These are phyloP conservation scores for Pyrgilauda ruficollis DNA, from an alignment of 2,113 vertebrate species.

Conservation along the genomic window DNA sequence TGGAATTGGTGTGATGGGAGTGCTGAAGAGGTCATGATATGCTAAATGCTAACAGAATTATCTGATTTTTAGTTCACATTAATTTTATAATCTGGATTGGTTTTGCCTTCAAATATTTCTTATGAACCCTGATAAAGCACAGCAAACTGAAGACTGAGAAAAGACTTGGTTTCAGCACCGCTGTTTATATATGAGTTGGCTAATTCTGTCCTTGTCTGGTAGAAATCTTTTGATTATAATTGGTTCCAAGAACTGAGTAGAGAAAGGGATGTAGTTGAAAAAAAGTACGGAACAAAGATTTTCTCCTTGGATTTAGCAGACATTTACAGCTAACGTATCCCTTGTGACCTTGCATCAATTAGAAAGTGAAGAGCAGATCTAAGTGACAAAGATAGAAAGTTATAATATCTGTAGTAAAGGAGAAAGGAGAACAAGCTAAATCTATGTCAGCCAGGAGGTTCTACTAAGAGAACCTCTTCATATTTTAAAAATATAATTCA, in stretches of 20 bases:
- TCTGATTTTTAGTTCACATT: neutral
- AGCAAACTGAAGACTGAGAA: constrained; percentile 14
- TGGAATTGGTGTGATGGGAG: neutral
- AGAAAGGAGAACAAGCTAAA: neutral
- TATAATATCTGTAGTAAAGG: neutral
- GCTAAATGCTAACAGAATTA: neutral
- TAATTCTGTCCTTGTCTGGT: neutral
- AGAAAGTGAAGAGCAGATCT: neutral
- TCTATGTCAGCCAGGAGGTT: neutral
- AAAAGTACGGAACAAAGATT: neutral
- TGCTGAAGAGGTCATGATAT: neutral
- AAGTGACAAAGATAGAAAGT: neutral
- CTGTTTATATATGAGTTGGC: neutral
- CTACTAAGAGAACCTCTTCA: neutral
- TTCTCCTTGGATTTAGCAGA: neutral
- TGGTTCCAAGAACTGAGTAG: neutral
- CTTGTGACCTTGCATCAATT: neutral
- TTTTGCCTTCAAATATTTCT: constrained; percentile 1
- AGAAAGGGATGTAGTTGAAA: neutral
- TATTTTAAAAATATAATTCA: neutral
- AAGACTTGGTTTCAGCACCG: neutral
- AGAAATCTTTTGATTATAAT: constrained; percentile 2
- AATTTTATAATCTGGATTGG: constrained; percentile 29
- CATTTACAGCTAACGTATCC: neutral
- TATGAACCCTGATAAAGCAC: neutral